Percentiles rank a stretch among this genome's conserved stretches.
These are phyloP conservation scores for Megalurothrips usitatus DNA, from an alignment of 2,888 invertebrate genomes.

Conservation along the genomic window DNA sequence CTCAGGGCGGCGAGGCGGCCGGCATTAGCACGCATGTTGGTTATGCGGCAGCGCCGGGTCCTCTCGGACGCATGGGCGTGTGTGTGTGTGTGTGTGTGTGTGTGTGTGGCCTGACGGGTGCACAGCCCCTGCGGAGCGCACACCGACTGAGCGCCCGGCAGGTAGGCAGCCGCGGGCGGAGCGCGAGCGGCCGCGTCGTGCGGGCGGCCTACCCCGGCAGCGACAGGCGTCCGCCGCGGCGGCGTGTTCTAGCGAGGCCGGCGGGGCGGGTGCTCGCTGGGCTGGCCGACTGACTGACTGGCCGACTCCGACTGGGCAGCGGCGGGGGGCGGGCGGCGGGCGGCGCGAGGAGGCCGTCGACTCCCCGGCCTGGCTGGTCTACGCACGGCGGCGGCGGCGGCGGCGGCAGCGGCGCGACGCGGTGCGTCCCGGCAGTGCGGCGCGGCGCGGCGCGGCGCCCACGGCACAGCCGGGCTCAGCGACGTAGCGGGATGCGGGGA, in stretches of 20 bases:
- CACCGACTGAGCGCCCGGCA: neutral
- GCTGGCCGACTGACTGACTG: conserved; percentile 21
- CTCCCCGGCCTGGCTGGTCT: neutral
- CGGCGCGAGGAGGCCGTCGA: neutral
- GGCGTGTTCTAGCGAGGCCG: neutral
- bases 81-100: neutral
- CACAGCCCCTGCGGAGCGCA: too few species aligned
- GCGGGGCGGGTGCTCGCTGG: neutral
- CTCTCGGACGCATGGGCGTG: neutral
- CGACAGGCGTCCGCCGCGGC: neutral
- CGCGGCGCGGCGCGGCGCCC: neutral
- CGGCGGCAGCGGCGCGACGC: neutral
- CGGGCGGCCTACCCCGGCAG: too few species aligned
- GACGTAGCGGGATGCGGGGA: too few species aligned
- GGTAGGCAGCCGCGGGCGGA: too few species aligned
- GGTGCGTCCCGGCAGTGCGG: neutral
- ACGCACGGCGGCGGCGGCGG: neutral
- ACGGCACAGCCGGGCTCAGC: neutral
- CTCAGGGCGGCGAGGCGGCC: too few species aligned
- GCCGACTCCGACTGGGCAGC: neutral
- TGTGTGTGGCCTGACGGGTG: neutral
- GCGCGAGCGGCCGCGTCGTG: too few species aligned
- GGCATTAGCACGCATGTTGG: too few species aligned
- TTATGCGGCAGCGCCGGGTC: too few species aligned
- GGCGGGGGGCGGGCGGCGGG: neutral